Percentiles rank a stretch among this genome's conserved stretches.
Conservation (phyloP, 2,888 invertebrate genomes). For the Leucoma salicis region DNA sequence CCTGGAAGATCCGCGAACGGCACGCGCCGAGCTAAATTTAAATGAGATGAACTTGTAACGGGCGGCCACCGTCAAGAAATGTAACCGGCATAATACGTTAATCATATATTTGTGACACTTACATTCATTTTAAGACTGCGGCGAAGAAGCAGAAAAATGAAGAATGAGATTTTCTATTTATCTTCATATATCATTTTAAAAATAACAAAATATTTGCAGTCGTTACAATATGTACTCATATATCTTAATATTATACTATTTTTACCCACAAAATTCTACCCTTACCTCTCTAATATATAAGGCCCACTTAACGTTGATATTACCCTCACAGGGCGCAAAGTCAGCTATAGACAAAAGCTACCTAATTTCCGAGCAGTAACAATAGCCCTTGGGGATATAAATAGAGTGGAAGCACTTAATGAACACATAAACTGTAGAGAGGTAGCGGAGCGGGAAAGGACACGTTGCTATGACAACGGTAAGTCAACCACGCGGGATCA, state of each 20-base stretch:
- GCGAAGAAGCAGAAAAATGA: conserved; percentile 48
- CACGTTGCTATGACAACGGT: conserved; percentile 56
- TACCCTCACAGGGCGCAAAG: conserved; percentile 47
- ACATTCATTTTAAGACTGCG: conserved; percentile 64
- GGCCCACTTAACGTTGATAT: conserved; percentile 27
- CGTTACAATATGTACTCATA: neutral
- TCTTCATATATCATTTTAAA: conserved; percentile 9
- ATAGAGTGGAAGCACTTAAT: conserved; percentile 73
- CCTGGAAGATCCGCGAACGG: conserved; percentile 53
- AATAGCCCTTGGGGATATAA: conserved; percentile 71
- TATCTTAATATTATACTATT: no score
- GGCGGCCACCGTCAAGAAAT: conserved; percentile 71
- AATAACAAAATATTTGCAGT: neutral
- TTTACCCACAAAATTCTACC: neutral
- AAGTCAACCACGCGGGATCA: conserved; percentile 16
- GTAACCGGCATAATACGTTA: conserved; percentile 68
- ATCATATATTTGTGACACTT: conserved; percentile 79
- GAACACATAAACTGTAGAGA: conserved; percentile 73
- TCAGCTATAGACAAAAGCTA: conserved; percentile 70
- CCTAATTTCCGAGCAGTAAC: conserved; percentile 64
- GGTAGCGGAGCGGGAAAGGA: conserved; percentile 52
- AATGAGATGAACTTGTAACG: conserved; percentile 80
- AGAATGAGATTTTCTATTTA: conserved; percentile 32
- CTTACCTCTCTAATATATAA: conserved; percentile 12
- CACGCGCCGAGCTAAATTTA: conserved; percentile 82